A percentile compares a stretch with the other conserved stretches of the same genome.
Conservation (phyloP, 1,140 invertebrate genomes). For the Papilio xuthus region DNA sequence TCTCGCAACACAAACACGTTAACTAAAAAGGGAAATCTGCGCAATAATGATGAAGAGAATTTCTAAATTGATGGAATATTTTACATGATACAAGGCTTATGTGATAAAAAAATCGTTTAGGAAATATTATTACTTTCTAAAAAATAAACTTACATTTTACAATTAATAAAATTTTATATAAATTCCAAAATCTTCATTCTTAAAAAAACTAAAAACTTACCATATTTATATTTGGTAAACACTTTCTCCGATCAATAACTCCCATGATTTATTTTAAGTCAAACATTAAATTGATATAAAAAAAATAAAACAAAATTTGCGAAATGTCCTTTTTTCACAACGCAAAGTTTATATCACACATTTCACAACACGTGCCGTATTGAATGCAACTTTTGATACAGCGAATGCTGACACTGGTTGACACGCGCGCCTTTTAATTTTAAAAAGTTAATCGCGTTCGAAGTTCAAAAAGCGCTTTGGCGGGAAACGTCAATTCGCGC, state of each 20-base stretch:
- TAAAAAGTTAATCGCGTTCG: slow-evolving; percentile 59
- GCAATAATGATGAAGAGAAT: slow-evolving; percentile 15
- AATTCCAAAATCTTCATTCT: neutral
- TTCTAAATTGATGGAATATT: neutral
- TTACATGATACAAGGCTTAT: neutral
- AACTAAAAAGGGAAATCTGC: slow-evolving; percentile 25
- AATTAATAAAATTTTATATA: neutral
- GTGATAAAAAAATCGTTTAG: neutral
- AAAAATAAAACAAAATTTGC: neutral
- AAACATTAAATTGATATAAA: slow-evolving; percentile 30
- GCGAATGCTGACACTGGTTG: slow-evolving; percentile 53
- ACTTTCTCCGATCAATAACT: slow-evolving; percentile 54
- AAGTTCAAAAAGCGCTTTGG: slow-evolving; percentile 62
- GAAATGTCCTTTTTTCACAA: slow-evolving; percentile 41
- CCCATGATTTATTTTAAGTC: slow-evolving; percentile 50
- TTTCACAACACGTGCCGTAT: slow-evolving; percentile 60
- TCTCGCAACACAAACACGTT: slow-evolving; percentile 19
- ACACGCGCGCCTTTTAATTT: slow-evolving; percentile 50
- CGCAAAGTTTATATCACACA: slow-evolving; percentile 64
- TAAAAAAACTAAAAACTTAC: slow-evolving; percentile 44
- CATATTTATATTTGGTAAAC: slow-evolving; percentile 52
- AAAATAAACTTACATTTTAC: neutral
- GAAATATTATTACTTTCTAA: neutral
- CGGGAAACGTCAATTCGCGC: slow-evolving; percentile 72
- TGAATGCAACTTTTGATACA: slow-evolving; percentile 53